Evolutionary conservation across 2,888 invertebrate species (phyloP).

Genomic region (Coremacera marginata): DNA sequence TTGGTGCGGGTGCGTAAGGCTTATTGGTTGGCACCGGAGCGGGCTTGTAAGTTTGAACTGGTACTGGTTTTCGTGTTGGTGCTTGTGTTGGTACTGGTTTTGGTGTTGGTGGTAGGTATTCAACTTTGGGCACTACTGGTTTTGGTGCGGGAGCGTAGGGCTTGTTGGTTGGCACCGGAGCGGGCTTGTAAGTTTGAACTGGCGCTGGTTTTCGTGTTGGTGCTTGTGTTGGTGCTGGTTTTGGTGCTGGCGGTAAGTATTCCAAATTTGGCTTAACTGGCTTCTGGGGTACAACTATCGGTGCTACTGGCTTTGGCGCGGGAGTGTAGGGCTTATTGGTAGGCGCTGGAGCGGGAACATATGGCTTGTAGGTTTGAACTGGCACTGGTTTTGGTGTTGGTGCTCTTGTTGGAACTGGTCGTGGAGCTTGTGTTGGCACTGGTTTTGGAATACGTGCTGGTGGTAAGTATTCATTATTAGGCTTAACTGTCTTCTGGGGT

Average conservation of each 20-base stretch:
- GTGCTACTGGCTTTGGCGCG: too few species aligned
- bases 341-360: too few species aligned
- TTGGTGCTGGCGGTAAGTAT: slow-evolving; percentile 37
- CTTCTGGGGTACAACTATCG: too few species aligned
- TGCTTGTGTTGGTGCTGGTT: slow-evolving; percentile 12
- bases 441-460: neutral
- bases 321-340: neutral
- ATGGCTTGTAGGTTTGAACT: too few species aligned
- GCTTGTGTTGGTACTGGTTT: slow-evolving; percentile 20
- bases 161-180: neutral
- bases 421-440: slow-evolving; percentile 31
- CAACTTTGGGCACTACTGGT: too few species aligned
- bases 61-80: slow-evolving; percentile 24
- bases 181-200: slow-evolving; percentile 21
- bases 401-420: slow-evolving; percentile 4
- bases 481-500: slow-evolving; percentile 45
- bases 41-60: slow-evolving; percentile 31
- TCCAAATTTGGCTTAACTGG: neutral
- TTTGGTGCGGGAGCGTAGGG: neutral
- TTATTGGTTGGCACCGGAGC: slow-evolving; percentile 24
- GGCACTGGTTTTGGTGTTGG: slow-evolving; percentile 22
- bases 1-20: too few species aligned
- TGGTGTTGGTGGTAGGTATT: neutral
- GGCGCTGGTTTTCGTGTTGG: too few species aligned
- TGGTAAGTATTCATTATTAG: slow-evolving; percentile 19